These are phyloP conservation scores for Hirundo rustica DNA, from an alignment of 2,797 vertebrate genomes.

Conservation along the genomic window DNA sequence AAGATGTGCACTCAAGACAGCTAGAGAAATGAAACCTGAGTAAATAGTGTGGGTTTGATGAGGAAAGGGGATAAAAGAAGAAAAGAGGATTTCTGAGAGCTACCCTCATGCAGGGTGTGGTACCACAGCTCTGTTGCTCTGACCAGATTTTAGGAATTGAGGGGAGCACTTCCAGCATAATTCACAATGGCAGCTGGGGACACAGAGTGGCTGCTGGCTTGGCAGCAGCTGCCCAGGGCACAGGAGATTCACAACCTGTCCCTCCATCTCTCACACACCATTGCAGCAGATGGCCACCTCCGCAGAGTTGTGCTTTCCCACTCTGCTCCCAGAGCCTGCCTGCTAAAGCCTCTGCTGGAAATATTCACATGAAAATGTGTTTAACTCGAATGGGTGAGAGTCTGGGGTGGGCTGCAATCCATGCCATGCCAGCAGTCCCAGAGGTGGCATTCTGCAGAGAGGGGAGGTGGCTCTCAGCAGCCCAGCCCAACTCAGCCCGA, in stretches of 20 bases:
- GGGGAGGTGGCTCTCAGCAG: accelerated
- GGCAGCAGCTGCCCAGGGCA: background rate
- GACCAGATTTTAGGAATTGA: background rate
- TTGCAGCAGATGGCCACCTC: background rate
- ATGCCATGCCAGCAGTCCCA: accelerated
- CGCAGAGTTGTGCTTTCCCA: background rate
- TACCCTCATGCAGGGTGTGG: background rate
- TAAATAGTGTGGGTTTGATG: background rate
- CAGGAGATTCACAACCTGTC: background rate
- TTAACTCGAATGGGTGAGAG: background rate
- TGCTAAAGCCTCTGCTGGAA: background rate
- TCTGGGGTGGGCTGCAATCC: background rate
- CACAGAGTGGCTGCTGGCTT: background rate
- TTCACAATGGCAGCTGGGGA: background rate
- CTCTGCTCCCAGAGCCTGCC: background rate
- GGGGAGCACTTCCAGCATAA: background rate
- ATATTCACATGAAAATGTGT: background rate
- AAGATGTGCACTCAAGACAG: background rate
- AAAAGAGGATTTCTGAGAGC: background rate
- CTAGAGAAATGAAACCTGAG: background rate
- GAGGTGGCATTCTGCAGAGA: background rate
- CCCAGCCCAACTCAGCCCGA: background rate
- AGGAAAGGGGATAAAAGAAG: background rate
- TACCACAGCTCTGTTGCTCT: background rate
- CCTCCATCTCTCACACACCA: background rate